Evolutionary conservation across 1,140 invertebrate species (phyloP).

Genomic region (Propsilocerus akamusi): DNA sequence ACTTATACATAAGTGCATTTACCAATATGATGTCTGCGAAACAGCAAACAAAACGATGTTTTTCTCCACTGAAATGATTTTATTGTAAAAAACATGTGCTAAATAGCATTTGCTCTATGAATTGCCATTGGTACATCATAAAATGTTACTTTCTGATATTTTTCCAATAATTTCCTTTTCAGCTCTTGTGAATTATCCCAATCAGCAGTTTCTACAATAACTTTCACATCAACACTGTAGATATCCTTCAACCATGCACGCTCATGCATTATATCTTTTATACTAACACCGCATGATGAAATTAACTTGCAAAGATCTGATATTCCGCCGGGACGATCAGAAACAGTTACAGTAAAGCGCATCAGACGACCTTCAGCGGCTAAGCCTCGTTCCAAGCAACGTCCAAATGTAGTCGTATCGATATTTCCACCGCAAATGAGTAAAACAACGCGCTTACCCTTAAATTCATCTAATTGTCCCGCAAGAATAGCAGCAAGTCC

Average conservation of each 20-base stretch:
- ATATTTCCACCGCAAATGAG: constrained; percentile 84
- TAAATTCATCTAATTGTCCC: constrained; percentile 62
- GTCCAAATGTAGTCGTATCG: constrained; percentile 74
- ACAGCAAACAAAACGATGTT: background rate
- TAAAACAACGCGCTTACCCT: constrained; percentile 66
- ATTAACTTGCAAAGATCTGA: constrained; percentile 65
- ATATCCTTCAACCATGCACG: constrained; percentile 83
- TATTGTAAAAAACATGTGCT: constrained; percentile 5
- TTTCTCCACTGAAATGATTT: background rate
- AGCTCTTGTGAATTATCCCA: constrained; percentile 52
- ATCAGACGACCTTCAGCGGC: constrained; percentile 73
- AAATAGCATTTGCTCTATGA: background rate
- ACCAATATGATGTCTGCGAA: too few relatives aligned
- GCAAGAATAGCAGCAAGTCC: constrained; percentile 74
- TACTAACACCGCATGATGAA: constrained; percentile 60
- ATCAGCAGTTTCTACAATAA: constrained; percentile 71
- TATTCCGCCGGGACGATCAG: constrained; percentile 72
- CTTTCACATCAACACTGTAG: constrained; percentile 59
- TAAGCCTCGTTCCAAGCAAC: constrained; percentile 74
- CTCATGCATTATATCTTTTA: constrained; percentile 90
- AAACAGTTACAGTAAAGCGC: constrained; percentile 72
- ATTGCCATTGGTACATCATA: constrained; percentile 18
- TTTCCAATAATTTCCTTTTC: constrained; percentile 32
- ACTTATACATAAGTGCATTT: too few relatives aligned
- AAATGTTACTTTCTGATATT: constrained; percentile 33